Percentiles rank a stretch among this genome's conserved stretches.
These are phyloP conservation scores for Hesperia comma DNA, from an alignment of 2,888 invertebrate genomes.

Conservation along the genomic window DNA sequence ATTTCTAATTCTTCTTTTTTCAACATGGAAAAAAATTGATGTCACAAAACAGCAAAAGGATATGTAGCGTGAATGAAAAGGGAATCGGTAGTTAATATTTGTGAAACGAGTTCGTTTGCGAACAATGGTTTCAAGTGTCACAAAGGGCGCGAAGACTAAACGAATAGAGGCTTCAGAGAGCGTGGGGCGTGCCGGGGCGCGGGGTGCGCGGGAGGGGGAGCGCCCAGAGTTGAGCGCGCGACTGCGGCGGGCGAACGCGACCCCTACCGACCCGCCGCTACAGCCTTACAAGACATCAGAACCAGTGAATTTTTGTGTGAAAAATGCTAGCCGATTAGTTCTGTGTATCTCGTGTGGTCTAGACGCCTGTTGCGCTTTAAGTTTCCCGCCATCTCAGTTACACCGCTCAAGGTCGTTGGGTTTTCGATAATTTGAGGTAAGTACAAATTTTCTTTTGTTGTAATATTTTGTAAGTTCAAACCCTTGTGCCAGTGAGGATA, in stretches of 20 bases:
- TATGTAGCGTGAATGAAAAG: slow-evolving; percentile 15
- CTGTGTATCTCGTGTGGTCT: slow-evolving; percentile 50
- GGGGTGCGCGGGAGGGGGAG: slow-evolving; percentile 52
- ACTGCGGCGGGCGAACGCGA: slow-evolving; percentile 73
- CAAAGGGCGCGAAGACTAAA: slow-evolving; percentile 81
- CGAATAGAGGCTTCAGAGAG: slow-evolving; percentile 68
- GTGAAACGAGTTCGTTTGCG: slow-evolving; percentile 62
- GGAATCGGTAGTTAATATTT: slow-evolving; percentile 40
- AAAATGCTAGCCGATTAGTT: slow-evolving; percentile 64
- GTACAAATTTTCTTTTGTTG: slow-evolving; percentile 64
- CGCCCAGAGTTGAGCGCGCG: slow-evolving; percentile 71
- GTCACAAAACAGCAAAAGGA: slow-evolving; percentile 3
- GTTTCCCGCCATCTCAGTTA: slow-evolving; percentile 45
- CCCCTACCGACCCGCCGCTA: slow-evolving; percentile 52
- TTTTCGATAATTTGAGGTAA: slow-evolving; percentile 60
- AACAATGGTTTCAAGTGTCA: slow-evolving; percentile 81
- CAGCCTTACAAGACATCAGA: slow-evolving; percentile 47
- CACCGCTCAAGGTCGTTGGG: slow-evolving; percentile 48
- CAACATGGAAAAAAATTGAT: neutral
- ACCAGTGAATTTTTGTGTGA: slow-evolving; percentile 58
- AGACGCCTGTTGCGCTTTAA: slow-evolving; percentile 63
- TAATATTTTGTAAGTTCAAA: slow-evolving; percentile 29
- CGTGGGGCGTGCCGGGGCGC: slow-evolving; percentile 51
- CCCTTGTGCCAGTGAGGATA: slow-evolving; percentile 1
- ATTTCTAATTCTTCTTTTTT: too few species aligned